Evolutionary conservation across 1,140 invertebrate genomes (phyloP), one percentile per base, ranked within the genome.

Genomic region (Lasioglossum baleicum): DNA sequence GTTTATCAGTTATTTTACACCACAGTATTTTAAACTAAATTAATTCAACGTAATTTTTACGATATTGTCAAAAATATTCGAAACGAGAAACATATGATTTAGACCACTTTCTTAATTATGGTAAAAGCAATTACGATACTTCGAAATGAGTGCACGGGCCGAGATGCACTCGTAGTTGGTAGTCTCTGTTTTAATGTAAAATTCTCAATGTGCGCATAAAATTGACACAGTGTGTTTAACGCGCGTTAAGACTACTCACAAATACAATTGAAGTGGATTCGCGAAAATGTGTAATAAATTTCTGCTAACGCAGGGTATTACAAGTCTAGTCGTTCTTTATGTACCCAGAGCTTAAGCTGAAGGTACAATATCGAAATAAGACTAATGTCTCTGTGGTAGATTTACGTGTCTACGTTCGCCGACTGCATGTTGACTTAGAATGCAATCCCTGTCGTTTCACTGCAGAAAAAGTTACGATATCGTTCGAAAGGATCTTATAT

Each of bases 251-350:
- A 15, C 17, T 35, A 7, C 51, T 17, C 42, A 10, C 58, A 79
- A 44, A 73, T 26, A 56, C 17, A 15, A 17, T 51, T 11, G 48
- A 10, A 35, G 56, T 40, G 48, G 53, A 40, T 15, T 48, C 51
- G n/a, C 17, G 76, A 65, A 42, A 73, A 79, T 26, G 22, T 48
- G 61, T 48, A 51, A 40, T 79, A 79, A 79, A 79, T 79, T 79
- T 44, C 51, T 56, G 51, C 51, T 65, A 73, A 73, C 73, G n/a
- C 69, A 15, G 56, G 76, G 61, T 10, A 72, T 78, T 78, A 73
- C 61, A 53, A 78, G 76, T 56, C 76, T 73, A 26, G 69, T 65
- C 76, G 61, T 65, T 65, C 60, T 73, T 78, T 73, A 17, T 65
- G 40, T 64, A 53, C 48, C 44, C 61, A 11, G 17, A 70, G 31